A percentile compares a stretch with the other conserved stretches of the same genome.
phyloP scores from a whole-genome alignment of 1,140 invertebrate genomes.

The Laupala kohalensis region DNA sequence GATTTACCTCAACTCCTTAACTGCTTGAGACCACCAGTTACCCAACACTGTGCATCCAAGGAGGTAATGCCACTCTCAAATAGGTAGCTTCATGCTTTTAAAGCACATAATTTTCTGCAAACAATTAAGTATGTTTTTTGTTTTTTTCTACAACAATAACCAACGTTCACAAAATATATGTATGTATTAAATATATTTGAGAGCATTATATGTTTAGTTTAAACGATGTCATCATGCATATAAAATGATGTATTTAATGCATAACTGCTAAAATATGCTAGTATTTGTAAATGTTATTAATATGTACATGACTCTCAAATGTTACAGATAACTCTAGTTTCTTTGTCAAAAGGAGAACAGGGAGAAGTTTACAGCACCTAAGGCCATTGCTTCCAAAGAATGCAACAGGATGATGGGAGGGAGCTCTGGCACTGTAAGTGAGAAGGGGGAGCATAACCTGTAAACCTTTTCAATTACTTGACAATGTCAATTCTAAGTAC shows the following conservation, averaged over 20 bases:
- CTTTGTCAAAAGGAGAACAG: not conserved
- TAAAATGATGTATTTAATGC: conserved; percentile 9
- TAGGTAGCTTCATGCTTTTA: not conserved
- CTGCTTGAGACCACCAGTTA: not conserved
- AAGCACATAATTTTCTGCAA: conserved; percentile 2
- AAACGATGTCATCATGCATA: conserved; percentile 12
- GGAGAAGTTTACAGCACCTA: not conserved
- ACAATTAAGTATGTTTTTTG: conserved; percentile 6
- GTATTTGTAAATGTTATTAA: conserved; percentile 6
- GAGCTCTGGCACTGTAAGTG: not conserved
- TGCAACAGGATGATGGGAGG: not conserved
- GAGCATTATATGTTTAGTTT: conserved; percentile 7
- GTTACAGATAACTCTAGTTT: conserved; percentile 3
- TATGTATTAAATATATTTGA: conserved; percentile 13
- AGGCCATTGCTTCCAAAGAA: not conserved
- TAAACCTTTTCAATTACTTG: not conserved
- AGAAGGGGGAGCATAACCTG: not conserved
- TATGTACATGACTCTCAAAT: conserved; percentile 2
- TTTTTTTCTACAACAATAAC: conserved; percentile 14
- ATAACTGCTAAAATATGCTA: conserved; percentile 10
- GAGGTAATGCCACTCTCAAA: not conserved
- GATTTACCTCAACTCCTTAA: not conserved
- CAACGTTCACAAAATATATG: conserved; percentile 15
- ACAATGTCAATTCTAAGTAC: not conserved
- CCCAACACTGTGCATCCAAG: not conserved